Evolutionary conservation across 2,113 vertebrate species (phyloP), one percentile per base, ranked within the genome.

Genomic region (Nettapus auritus): DNA sequence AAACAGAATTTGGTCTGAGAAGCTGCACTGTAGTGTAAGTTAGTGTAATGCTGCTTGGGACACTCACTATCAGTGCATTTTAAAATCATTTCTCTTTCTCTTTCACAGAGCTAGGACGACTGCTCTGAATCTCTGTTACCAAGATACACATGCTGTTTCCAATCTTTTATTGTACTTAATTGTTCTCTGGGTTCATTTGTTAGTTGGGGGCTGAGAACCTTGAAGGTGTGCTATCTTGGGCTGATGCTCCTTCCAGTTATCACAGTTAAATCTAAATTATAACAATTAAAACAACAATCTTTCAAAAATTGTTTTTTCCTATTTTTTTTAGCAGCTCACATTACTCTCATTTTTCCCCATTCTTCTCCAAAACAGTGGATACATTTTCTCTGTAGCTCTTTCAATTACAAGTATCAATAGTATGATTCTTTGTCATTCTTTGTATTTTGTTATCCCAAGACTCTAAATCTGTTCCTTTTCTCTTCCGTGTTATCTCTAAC

Each of bases 381-480:
- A 68, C 9, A 15, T 23, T 82, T 82, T 78, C 40, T 71, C 60
- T 53, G 57, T 50, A 84, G 44, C 78, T 84, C 74, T 89, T 97
- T 89, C 88, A 87, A 38, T 90, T 82, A 87, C 63, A 62, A 82
- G 74, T 79, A 48, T 68, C 48, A 42, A 48, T 55, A 50, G 53
- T 89, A 76, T 15, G 53, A 89, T 85, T 90, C 92, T 96, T 87
- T 82, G 81, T 90, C 44, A 66, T 16, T 53, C 62, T 89, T 82
- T 63, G 80, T 90, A 31, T 96, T 92, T 90, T 93, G 57, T 56
- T 90, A 84, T 82, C 83, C 86, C 6, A 21, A 90, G 81, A 89
- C 74, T 93, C 69, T 94, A 69, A 96, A 95, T 89, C 81, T 75
- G 74, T 70, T 97, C 44, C 70, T 87, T 91, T 90, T 94, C 85